These are phyloP conservation scores for Speoplatyrhinus poulsoni DNA, from an alignment of 2,113 vertebrate species.

Conservation along the genomic window DNA sequence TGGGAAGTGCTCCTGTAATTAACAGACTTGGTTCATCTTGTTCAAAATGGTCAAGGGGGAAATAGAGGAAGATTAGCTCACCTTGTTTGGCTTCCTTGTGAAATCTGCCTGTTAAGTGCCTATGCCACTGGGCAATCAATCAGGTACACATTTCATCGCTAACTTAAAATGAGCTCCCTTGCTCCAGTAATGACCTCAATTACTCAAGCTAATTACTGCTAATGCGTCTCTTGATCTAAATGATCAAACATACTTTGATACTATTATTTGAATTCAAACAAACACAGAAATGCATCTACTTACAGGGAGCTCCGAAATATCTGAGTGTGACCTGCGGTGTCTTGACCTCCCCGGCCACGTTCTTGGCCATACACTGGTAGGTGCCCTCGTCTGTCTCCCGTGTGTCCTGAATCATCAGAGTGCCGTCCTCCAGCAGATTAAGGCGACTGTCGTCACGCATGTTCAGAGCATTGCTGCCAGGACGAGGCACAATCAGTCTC, in stretches of 20 bases:
- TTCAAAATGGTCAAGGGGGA: neutral
- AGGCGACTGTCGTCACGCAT: constrained; percentile 93
- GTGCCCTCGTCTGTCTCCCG: constrained; percentile 94
- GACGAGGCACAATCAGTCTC: neutral
- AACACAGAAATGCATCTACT: constrained; percentile 33
- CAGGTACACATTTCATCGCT: neutral
- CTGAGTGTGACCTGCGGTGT: constrained; percentile 93
- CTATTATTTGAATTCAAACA: neutral
- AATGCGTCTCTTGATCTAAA: neutral
- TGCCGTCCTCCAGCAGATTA: constrained; percentile 94
- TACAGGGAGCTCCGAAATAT: constrained; percentile 92
- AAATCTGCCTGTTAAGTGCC: neutral
- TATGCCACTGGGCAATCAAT: neutral
- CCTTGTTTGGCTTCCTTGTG: too few species aligned
- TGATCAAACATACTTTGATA: too few species aligned
- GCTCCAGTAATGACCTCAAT: neutral
- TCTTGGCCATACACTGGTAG: constrained; percentile 98
- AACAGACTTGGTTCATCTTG: neutral
- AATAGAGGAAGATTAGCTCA: too few species aligned
- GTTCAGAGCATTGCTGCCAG: constrained; percentile 78
- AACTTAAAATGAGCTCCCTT: neutral
- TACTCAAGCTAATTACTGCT: neutral
- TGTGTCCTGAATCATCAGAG: constrained; percentile 95
- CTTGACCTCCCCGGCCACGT: constrained; percentile 94
- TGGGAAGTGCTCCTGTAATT: neutral